Evolutionary conservation across 1,140 invertebrate species (phyloP).

Genomic region (Apolygus lucorum): DNA sequence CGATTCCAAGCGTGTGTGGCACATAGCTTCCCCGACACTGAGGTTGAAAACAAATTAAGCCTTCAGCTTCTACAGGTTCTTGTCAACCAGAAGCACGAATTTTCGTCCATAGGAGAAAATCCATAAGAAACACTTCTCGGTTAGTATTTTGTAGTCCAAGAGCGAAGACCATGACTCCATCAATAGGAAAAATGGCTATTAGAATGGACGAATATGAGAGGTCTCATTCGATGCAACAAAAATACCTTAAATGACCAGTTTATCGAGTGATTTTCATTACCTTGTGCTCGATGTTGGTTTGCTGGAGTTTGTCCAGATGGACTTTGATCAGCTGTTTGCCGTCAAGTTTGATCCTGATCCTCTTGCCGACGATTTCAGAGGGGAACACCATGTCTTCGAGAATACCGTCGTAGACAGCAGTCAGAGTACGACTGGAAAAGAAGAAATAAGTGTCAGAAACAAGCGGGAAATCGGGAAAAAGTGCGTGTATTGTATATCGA

Average conservation of each 20-base stretch:
- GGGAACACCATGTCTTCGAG: conserved; percentile 97
- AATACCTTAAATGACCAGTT: not conserved
- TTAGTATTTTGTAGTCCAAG: not conserved
- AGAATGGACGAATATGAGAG: not conserved
- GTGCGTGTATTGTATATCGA: too few relatives aligned
- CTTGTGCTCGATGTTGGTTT: conserved; percentile 99
- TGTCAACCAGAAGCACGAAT: too few relatives aligned
- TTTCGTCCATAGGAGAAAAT: too few relatives aligned
- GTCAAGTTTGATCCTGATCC: conserved; percentile 91
- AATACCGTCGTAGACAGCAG: conserved; percentile 93
- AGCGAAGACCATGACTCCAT: conserved; percentile 16
- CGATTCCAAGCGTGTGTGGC: too few relatives aligned
- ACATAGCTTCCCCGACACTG: too few relatives aligned
- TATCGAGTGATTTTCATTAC: conserved; percentile 44
- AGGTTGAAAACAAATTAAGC: too few relatives aligned
- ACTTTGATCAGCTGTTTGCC: conserved; percentile 95
- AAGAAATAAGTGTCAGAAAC: conserved; percentile 15
- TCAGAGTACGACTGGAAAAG: conserved; percentile 74
- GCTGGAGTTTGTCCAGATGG: conserved; percentile 96
- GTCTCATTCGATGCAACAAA: not conserved
- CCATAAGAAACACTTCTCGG: too few relatives aligned
- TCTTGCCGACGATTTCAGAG: conserved; percentile 98
- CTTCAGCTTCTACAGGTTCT: too few relatives aligned
- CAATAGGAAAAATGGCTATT: not conserved
- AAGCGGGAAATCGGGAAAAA: too few relatives aligned